Percentiles rank a stretch among this genome's conserved stretches.
phyloP scores from a whole-genome alignment of 2,113 vertebrate species.

The Columbina picui region DNA sequence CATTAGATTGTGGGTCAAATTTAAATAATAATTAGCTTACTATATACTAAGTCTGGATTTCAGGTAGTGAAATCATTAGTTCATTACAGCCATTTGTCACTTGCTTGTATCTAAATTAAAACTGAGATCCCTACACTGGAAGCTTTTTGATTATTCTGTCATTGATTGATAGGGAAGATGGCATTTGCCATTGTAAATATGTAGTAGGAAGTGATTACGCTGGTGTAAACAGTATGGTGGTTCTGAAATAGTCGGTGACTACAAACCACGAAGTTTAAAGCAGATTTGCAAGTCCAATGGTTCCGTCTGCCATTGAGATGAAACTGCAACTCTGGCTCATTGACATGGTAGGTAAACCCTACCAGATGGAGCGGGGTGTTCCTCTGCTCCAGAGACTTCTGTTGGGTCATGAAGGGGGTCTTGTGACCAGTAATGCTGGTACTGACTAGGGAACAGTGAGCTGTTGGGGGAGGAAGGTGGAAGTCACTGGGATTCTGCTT shows the following conservation, averaged over 20 bases:
- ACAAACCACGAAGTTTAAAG: background rate
- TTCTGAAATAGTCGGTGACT: background rate
- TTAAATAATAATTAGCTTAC: background rate
- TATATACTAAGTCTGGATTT: background rate
- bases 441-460: background rate
- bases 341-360: fast-evolving
- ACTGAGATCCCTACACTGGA: background rate
- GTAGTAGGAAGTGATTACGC: fast-evolving
- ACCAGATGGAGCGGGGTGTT: background rate
- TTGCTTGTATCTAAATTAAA: background rate
- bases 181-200: background rate
- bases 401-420: fast-evolving
- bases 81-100: background rate
- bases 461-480: background rate
- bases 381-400: background rate
- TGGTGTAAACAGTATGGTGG: background rate
- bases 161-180: background rate
- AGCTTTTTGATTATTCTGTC: background rate
- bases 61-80: background rate
- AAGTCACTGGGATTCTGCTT: background rate
- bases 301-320: background rate
- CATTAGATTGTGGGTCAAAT: background rate
- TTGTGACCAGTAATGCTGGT: background rate
- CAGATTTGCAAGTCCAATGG: background rate
- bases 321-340: background rate